phyloP scores from a whole-genome alignment of 2,113 vertebrate genomes.

The Brachypteracias leptosomus region DNA sequence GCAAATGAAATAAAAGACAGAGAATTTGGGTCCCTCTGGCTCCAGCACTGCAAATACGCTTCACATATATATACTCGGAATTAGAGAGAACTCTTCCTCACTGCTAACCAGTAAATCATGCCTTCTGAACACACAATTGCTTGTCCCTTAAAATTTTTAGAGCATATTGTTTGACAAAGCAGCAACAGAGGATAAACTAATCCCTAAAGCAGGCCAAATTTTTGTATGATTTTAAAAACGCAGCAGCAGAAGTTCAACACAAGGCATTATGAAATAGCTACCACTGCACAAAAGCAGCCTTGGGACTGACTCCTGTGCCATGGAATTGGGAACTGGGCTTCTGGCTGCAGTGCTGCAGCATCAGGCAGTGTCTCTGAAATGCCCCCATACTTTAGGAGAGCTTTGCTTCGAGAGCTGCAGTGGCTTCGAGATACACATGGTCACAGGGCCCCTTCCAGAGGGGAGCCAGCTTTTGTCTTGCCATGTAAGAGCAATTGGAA shows the following conservation, averaged over 20 bases:
- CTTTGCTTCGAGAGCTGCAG: neutral
- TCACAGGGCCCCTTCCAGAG: neutral
- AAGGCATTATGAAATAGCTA: neutral
- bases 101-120: neutral
- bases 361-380: neutral
- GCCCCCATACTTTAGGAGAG: neutral
- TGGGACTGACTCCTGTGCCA: neutral
- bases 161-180: neutral
- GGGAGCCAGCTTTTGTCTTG: slow-evolving; percentile 1
- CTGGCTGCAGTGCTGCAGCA: neutral
- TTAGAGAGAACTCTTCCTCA: neutral
- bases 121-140: neutral
- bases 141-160: neutral
- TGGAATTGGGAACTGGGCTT: neutral
- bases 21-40: neutral
- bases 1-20: neutral
- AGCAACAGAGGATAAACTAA: neutral
- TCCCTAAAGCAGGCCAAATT: neutral
- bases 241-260: neutral
- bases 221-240: neutral
- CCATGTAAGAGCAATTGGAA: neutral
- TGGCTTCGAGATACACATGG: rapidly evolving
- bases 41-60: neutral
- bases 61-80: neutral
- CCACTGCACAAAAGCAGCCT: neutral